Conservation (phyloP, 2,797 vertebrate genomes). For the Anabacerthia variegaticeps region DNA sequence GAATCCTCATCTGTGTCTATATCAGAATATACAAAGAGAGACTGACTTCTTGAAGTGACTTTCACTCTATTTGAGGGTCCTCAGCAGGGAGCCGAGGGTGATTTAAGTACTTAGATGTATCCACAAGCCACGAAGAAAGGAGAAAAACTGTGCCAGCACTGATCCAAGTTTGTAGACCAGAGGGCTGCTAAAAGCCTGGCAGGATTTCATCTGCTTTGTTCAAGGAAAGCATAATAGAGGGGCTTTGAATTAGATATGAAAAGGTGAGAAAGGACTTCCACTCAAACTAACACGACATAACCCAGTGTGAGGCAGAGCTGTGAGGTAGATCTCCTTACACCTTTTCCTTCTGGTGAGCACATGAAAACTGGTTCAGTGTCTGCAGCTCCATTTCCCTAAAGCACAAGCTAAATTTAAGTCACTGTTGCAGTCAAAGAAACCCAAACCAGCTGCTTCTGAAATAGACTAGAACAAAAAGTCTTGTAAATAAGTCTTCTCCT, state of each 20-base stretch:
- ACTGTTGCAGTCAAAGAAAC: neutral
- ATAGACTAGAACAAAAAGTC: neutral
- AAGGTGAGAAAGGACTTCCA: neutral
- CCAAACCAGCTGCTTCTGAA: neutral
- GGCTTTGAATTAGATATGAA: neutral
- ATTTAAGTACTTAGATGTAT: neutral
- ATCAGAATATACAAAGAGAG: neutral
- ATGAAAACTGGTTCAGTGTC: neutral
- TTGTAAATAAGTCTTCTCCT: neutral
- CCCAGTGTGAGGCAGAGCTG: rapidly evolving
- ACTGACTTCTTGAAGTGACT: neutral
- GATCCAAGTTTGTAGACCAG: neutral
- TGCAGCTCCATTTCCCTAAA: neutral
- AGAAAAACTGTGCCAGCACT: neutral
- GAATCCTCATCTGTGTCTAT: neutral
- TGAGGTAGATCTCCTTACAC: neutral
- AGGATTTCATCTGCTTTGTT: neutral
- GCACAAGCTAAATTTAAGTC: neutral
- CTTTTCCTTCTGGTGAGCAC: neutral
- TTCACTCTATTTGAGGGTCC: neutral
- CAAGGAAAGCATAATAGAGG: neutral
- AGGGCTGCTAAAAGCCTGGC: neutral
- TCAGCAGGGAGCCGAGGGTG: neutral
- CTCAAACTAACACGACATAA: rapidly evolving
- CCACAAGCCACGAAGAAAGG: neutral